A percentile compares a stretch with the other conserved stretches of the same genome.
phyloP scores from a whole-genome alignment of 37 sponge, comb jelly and placozoan species.

The Beroe ovata region DNA sequence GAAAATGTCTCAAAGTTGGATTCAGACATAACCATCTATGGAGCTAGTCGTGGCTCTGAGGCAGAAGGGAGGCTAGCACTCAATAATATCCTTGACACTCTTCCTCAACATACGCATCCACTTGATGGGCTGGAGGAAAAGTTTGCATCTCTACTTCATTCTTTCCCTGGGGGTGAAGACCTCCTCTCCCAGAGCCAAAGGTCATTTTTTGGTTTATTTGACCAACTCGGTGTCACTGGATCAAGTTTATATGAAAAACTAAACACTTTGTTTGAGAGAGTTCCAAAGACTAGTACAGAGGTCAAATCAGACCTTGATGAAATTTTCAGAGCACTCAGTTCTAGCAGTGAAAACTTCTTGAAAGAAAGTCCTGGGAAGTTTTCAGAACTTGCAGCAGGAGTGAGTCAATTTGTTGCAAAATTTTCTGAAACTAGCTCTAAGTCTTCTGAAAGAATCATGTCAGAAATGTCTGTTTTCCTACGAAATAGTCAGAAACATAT shows the following conservation, averaged over 20 bases:
- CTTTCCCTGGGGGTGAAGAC: neutral
- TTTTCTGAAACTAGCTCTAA: neutral
- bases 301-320: neutral
- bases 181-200: neutral
- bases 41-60: constrained; percentile 17
- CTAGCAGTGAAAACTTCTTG: neutral
- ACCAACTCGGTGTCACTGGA: neutral
- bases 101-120: neutral
- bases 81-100: constrained; percentile 11
- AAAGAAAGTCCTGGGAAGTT: neutral
- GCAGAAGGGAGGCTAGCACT: neutral
- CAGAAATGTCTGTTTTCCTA: neutral
- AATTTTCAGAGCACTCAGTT: neutral
- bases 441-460: constrained; percentile 8
- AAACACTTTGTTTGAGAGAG: neutral
- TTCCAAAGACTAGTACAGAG: neutral
- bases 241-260: neutral
- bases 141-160: neutral
- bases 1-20: neutral
- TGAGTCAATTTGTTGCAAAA: neutral
- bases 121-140: constrained; percentile 42
- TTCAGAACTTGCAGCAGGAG: neutral
- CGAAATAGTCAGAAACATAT: neutral
- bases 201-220: neutral
- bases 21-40: constrained; percentile 12